phyloP scores from a whole-genome alignment of 2,888 invertebrate species.

The Serripes groenlandicus region DNA sequence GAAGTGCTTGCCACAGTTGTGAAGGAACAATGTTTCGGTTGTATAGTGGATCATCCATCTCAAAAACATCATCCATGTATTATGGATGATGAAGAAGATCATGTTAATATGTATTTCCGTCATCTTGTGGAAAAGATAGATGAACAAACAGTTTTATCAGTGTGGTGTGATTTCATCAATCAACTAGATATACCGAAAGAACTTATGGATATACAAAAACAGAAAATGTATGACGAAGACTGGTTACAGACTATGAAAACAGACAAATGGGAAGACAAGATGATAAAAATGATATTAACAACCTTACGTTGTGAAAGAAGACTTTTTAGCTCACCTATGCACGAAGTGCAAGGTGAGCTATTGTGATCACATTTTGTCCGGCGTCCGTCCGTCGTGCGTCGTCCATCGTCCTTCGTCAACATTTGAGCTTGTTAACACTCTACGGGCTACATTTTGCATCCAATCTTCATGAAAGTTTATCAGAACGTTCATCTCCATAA shows the following conservation, averaged over 20 bases:
- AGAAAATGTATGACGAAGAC: constrained; percentile 24
- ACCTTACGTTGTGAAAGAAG: constrained; percentile 26
- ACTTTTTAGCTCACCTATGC: neutral
- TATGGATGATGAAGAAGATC: constrained; percentile 7
- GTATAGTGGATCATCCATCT: constrained; percentile 35
- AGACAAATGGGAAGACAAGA: constrained; percentile 28
- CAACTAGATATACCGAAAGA: constrained; percentile 14
- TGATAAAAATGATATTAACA: constrained; percentile 33
- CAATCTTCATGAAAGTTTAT: too few species aligned
- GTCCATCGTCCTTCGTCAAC: too few species aligned
- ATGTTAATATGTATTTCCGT: constrained; percentile 32
- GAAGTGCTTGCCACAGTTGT: neutral
- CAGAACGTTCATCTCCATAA: too few species aligned
- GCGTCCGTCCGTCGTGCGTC: too few species aligned
- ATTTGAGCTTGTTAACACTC: too few species aligned
- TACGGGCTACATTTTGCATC: too few species aligned
- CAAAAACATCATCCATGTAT: constrained; percentile 44
- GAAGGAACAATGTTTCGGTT: constrained; percentile 34
- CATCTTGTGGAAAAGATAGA: constrained; percentile 28
- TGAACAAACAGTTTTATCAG: constrained; percentile 18
- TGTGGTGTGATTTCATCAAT: constrained; percentile 28
- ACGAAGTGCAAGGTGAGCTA: too few species aligned
- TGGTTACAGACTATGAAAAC: constrained; percentile 46
- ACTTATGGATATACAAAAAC: constrained; percentile 29
- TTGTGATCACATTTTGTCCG: too few species aligned